Evolutionary conservation across 1,140 invertebrate species (phyloP).

Genomic region (Papilio machaon): DNA sequence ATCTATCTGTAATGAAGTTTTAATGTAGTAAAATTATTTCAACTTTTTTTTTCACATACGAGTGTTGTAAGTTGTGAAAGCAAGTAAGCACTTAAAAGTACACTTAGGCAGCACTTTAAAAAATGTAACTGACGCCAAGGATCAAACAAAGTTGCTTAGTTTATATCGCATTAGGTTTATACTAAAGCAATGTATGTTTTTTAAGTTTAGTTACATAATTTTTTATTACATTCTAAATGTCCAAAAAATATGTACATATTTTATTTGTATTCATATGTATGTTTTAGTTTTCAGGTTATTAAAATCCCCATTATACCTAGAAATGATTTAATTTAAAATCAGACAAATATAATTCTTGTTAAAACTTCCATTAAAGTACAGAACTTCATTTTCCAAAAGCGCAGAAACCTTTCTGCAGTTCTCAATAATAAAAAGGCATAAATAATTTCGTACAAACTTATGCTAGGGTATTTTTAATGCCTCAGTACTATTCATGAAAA

Average conservation of each 20-base stretch:
- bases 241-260: too few species aligned
- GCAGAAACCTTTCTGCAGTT: too few species aligned
- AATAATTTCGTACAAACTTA: background rate
- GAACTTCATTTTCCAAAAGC: too few species aligned
- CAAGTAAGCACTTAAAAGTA: slow-evolving; percentile 9
- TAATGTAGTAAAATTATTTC: background rate
- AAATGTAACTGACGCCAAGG: background rate
- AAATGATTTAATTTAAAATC: too few species aligned
- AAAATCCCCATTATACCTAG: too few species aligned
- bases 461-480: background rate
- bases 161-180: background rate
- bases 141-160: background rate
- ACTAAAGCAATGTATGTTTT: background rate
- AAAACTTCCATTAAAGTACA: too few species aligned
- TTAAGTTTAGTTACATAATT: background rate
- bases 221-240: too few species aligned
- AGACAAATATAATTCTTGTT: too few species aligned
- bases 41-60: background rate
- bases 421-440: too few species aligned
- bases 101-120: slow-evolving; percentile 5
- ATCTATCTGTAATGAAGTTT: too few species aligned
- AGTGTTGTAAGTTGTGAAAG: background rate
- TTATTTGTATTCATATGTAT: too few species aligned
- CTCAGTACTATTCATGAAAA: background rate
- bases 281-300: too few species aligned